Conservation (phyloP, 1,140 invertebrate species). For the Galleria mellonella region DNA sequence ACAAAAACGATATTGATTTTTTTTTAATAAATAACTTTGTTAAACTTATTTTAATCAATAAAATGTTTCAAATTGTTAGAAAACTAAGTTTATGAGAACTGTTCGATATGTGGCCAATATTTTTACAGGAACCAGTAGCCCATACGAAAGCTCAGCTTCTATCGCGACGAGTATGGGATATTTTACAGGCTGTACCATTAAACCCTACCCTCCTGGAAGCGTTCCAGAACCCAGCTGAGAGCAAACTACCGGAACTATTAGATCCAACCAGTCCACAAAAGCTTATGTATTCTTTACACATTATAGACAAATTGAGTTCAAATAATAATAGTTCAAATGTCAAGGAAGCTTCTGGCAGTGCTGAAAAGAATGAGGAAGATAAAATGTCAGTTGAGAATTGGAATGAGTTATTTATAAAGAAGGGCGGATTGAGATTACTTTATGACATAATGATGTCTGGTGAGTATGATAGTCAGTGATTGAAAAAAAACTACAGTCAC, state of each 20-base stretch:
- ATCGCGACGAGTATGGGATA: conserved; percentile 94
- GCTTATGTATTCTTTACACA: conserved; percentile 95
- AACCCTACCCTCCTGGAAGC: conserved; percentile 88
- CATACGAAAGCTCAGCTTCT: conserved; percentile 93
- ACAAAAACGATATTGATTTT: too few species aligned
- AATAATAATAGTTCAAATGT: conserved; percentile 36
- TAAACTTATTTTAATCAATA: too few species aligned
- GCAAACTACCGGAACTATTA: conserved; percentile 82
- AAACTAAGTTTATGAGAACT: too few species aligned
- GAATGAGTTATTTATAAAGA: conserved; percentile 88
- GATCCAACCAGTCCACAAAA: conserved; percentile 93
- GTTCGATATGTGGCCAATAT: too few species aligned
- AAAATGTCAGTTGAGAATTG: conserved; percentile 74
- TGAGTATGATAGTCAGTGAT: too few species aligned
- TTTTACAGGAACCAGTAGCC: conserved; percentile 82
- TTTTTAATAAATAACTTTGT: too few species aligned
- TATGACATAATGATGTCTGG: conserved; percentile 95
- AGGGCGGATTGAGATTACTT: conserved; percentile 89
- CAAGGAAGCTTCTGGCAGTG: conserved; percentile 31
- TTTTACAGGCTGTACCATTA: conserved; percentile 92
- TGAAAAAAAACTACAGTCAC: too few species aligned
- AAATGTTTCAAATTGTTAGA: too few species aligned
- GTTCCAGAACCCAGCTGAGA: conserved; percentile 83
- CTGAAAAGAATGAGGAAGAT: conserved; percentile 61
- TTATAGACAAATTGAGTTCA: conserved; percentile 82